Percentiles rank a stretch among this genome's conserved stretches.
Evolutionary conservation across 92 coral and sea anemone genomes (phyloP).

Genomic region (Porites lobata): DNA sequence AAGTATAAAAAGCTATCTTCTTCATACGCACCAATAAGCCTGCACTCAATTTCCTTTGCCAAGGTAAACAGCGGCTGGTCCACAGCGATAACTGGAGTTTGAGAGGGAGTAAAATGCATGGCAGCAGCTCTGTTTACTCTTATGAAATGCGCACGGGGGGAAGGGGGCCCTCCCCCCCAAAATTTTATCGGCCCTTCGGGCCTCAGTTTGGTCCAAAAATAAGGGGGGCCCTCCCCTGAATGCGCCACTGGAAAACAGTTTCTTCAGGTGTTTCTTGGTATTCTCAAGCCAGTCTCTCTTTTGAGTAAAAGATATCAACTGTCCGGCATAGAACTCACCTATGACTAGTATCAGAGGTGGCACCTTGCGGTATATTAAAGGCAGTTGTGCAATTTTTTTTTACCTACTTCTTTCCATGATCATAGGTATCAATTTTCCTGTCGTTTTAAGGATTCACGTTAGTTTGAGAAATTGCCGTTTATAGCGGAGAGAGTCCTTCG

Average conservation of each 20-base stretch:
- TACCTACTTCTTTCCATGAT: constrained; percentile 22
- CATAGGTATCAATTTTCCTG: constrained; percentile 35
- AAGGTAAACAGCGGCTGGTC: constrained; percentile 58
- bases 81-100: constrained; percentile 53
- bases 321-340: background rate
- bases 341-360: constrained; percentile 36
- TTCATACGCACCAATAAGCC: constrained; percentile 1
- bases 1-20: constrained; percentile 49
- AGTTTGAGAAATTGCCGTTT: constrained; percentile 74
- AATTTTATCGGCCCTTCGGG: no score
- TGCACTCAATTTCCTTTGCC: constrained; percentile 67
- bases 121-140: constrained; percentile 49
- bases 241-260: background rate
- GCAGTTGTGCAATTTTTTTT: constrained; percentile 52
- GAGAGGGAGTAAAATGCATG: constrained; percentile 49
- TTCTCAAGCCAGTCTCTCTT: constrained; percentile 56
- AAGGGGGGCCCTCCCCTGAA: no score
- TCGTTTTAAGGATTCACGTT: constrained; percentile 21
- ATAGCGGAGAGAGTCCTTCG: constrained; percentile 52
- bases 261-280: constrained; percentile 28
- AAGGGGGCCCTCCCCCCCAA: no score
- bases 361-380: constrained; percentile 44
- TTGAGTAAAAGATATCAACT: background rate
- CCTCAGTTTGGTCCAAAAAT: constrained; percentile 27
- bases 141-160: constrained; percentile 15